These are phyloP conservation scores for Tigriopus japonicus DNA, from an alignment of 1,140 invertebrate genomes.

Conservation along the genomic window DNA sequence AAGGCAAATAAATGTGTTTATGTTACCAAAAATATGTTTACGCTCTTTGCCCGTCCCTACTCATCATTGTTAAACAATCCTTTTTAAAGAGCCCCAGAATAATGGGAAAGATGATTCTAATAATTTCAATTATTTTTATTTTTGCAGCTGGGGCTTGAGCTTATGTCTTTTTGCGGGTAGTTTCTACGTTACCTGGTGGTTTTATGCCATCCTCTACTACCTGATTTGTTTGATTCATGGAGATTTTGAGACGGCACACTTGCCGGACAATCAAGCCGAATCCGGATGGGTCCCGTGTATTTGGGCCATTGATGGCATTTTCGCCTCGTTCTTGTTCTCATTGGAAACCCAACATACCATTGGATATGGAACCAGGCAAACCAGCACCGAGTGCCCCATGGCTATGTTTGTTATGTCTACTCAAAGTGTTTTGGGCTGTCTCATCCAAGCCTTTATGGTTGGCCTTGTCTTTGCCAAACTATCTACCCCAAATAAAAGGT, in stretches of 20 bases:
- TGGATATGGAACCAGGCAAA: slow-evolving; percentile 40
- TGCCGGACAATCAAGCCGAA: slow-evolving; percentile 29
- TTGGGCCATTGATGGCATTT: slow-evolving; percentile 55
- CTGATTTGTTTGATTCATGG: slow-evolving; percentile 77
- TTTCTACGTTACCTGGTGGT: slow-evolving; percentile 76
- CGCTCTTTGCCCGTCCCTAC: too few species aligned
- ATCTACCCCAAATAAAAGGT: slow-evolving; percentile 35
- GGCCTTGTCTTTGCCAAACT: slow-evolving; percentile 42
- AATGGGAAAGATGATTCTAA: too few species aligned
- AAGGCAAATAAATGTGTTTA: too few species aligned
- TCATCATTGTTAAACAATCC: too few species aligned
- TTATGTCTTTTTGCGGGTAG: slow-evolving; percentile 73
- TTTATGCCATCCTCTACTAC: slow-evolving; percentile 84
- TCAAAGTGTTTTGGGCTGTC: slow-evolving; percentile 38
- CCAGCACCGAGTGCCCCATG: slow-evolving; percentile 36
- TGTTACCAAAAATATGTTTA: too few species aligned
- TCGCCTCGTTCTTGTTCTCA: slow-evolving; percentile 73
- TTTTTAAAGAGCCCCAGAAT: too few species aligned
- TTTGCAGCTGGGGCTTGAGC: slow-evolving; percentile 1
- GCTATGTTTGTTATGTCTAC: slow-evolving; percentile 38
- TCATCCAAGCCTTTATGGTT: slow-evolving; percentile 40
- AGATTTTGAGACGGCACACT: slow-evolving; percentile 55
- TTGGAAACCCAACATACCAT: slow-evolving; percentile 84
- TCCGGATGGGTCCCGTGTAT: slow-evolving; percentile 57
- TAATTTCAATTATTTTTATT: too few species aligned